Base-by-base conservation (phyloP, 2,888 invertebrate genomes). In the Pterostichus niger region DNA sequence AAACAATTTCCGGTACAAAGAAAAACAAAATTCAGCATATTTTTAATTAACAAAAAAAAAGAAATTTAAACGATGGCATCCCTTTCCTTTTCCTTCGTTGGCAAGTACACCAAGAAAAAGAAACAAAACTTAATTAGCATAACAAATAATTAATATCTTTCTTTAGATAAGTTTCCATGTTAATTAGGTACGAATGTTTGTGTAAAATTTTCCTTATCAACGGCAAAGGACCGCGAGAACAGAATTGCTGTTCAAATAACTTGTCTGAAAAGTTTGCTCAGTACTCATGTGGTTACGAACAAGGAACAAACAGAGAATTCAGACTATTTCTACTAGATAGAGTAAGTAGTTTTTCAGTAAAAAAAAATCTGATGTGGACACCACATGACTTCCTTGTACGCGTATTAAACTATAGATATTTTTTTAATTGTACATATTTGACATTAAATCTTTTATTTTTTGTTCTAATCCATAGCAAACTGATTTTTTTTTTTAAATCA, bases 61-160 rank as follows among this genome's bases (percentile, higher is more conserved):
- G 31, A 75, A 52, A 52, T 49, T 49, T 52, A 56, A 75, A 75
- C 49, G 52, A 77, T 54, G 35, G 7, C 54, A 35, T 56, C 76
- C 49, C 56, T 77, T 31, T 24, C 35, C 9, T 64, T 35, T 31
- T 13, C 35, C 35, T 64, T 33, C 33, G 35, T 33, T 17, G 13
- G 56, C 35, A 77, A 77, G 24, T 56, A 44, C 17, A 40, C 44
- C 40, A 54, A 40, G 52, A 49, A 77, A 52, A 77, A 77, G 35
- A 54, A 35, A 56, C 35, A 77, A 40, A 77, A 52, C 40, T 40
- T 56, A 77, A 77, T 77, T 77, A 77, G 56, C 49, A 77, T 77
- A 77, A 77, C 76, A 77, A 77, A 77, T 77, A 77, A 77, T 77
- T 77, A 77, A 77, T 77, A 77, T 77, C 76, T 54, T 77, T 33